Percentiles rank a stretch among this genome's conserved stretches.
Conservation (phyloP, 1,140 invertebrate genomes). For the Drosophila sp. region DNA sequence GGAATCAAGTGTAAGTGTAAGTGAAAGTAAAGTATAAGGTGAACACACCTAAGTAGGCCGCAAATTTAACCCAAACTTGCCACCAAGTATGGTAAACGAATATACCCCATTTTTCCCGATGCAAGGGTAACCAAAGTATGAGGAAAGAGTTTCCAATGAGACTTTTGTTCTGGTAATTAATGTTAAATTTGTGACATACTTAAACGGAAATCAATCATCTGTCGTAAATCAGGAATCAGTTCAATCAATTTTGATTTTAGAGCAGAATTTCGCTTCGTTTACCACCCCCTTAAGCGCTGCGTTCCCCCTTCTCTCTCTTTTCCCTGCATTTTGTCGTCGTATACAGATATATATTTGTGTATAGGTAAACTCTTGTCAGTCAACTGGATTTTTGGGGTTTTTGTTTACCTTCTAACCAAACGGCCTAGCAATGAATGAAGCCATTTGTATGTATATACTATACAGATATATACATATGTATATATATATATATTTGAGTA, state of each 20-base stretch:
- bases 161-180: not conserved
- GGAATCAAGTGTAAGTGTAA: not conserved
- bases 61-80: too few relatives aligned
- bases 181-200: conserved; percentile 4
- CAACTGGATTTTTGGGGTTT: conserved; percentile 47
- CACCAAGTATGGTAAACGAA: too few relatives aligned
- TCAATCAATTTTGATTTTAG: not conserved
- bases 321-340: not conserved
- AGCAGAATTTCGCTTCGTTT: not conserved
- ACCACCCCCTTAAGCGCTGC: not conserved
- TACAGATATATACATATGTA: conserved; percentile 10
- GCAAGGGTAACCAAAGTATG: too few relatives aligned
- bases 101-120: too few relatives aligned
- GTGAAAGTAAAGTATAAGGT: not conserved
- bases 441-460: conserved; percentile 26
- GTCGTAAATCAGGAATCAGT: not conserved
- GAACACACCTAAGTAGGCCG: too few relatives aligned
- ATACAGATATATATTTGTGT: not conserved
- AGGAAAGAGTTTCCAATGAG: not conserved
- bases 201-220: conserved; percentile 2
- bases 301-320: not conserved
- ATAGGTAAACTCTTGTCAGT: conserved; percentile 45
- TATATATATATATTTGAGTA: conserved; percentile 24
- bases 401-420: conserved; percentile 66
- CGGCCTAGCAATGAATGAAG: conserved; percentile 63